These are phyloP conservation scores for Borostomias antarcticus DNA, from an alignment of 2,797 vertebrate genomes.

Conservation along the genomic window DNA sequence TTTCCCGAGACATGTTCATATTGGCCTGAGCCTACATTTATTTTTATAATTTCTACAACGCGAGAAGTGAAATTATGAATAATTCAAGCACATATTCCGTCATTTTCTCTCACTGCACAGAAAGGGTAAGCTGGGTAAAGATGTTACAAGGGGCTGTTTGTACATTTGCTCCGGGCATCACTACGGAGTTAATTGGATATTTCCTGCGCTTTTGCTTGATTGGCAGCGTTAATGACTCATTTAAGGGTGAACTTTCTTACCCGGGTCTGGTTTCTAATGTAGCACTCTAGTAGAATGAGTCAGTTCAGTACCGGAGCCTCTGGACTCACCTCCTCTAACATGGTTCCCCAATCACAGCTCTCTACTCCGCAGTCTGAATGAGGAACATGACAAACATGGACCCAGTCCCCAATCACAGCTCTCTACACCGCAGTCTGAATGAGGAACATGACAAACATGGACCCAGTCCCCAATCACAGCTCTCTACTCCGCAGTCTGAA, in stretches of 20 bases:
- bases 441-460: not conserved
- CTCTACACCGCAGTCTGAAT: not conserved
- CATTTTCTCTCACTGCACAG: constrained; percentile 1
- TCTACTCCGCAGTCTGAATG: not conserved
- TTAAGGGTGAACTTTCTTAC: constrained; percentile 18
- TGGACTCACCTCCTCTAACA: not conserved
- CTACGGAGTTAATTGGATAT: constrained; percentile 27
- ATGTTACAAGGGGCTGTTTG: constrained; percentile 7
- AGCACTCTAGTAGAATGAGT: constrained; percentile 39
- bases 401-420: not conserved
- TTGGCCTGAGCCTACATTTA: constrained; percentile 22
- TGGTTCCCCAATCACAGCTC: not conserved
- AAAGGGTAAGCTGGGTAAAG: constrained; percentile 8
- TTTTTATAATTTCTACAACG: constrained; percentile 19
- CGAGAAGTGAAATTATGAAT: constrained; percentile 14
- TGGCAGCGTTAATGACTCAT: constrained; percentile 31
- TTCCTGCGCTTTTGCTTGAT: constrained; percentile 27
- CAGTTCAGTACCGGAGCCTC: constrained; percentile 30
- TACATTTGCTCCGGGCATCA: not conserved
- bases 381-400: constrained; percentile 1
- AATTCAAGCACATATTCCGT: constrained; percentile 3
- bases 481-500: not conserved
- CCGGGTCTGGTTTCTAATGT: constrained; percentile 22
- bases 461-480: not conserved
- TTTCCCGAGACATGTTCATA: constrained; percentile 22